phyloP scores from a whole-genome alignment of 2,888 invertebrate species.

The Sympetrum striolatum region DNA sequence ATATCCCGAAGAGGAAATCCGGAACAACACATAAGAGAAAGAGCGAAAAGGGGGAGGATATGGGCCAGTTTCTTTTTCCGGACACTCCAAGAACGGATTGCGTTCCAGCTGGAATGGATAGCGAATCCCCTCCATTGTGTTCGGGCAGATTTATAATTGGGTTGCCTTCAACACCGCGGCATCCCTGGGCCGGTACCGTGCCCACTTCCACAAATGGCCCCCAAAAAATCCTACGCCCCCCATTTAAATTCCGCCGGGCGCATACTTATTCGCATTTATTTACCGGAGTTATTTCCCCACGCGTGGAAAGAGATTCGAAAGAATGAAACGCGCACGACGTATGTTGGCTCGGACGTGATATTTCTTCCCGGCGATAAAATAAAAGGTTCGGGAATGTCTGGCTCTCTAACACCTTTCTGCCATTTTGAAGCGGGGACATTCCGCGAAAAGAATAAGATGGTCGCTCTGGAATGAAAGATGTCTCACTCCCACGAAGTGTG shows the following conservation, averaged over 20 bases:
- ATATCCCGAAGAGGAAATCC: background rate
- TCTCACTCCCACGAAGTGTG: too few species aligned
- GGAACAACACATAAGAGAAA: background rate
- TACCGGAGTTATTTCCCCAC: too few species aligned
- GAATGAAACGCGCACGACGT: too few species aligned
- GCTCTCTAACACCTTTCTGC: too few species aligned
- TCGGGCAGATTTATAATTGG: constrained; percentile 38
- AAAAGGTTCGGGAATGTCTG: too few species aligned
- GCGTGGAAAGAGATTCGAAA: background rate
- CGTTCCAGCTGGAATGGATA: constrained; percentile 40
- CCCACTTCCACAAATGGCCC: background rate
- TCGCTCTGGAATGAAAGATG: too few species aligned
- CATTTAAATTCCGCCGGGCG: background rate
- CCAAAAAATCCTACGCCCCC: background rate
- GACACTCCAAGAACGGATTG: constrained; percentile 30
- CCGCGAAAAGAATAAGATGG: too few species aligned
- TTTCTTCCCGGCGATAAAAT: too few species aligned
- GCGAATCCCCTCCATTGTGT: background rate
- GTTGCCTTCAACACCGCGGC: constrained; percentile 4
- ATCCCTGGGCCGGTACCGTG: background rate
- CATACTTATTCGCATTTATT: too few species aligned
- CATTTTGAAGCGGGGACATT: too few species aligned
- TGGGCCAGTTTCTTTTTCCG: constrained; percentile 25
- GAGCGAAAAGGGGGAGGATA: background rate
- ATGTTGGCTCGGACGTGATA: too few species aligned